Percentiles rank a stretch among this genome's conserved stretches.
phyloP scores from a whole-genome alignment of 2,113 vertebrate genomes.

The Microtus oregoni region DNA sequence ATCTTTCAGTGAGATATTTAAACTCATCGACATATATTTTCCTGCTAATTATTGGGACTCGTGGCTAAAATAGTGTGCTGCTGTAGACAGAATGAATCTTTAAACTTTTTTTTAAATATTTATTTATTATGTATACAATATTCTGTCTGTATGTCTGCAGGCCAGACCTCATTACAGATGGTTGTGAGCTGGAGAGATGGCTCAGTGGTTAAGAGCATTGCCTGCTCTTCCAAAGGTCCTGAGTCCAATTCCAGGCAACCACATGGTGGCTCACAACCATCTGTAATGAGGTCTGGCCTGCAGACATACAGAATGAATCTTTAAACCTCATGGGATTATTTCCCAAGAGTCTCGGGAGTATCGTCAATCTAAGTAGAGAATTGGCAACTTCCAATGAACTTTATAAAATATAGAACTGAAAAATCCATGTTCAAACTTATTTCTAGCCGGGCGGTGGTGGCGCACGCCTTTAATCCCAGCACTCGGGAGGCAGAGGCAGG shows the following conservation, averaged over 20 bases:
- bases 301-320: not conserved
- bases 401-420: not conserved
- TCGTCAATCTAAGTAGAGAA: not conserved
- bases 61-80: constrained; percentile 8
- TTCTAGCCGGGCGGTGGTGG: not conserved
- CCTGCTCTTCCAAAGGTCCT: too few species aligned
- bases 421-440: not conserved
- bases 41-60: constrained; percentile 55
- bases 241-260: too few species aligned
- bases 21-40: constrained; percentile 69
- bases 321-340: not conserved
- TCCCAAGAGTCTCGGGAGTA: not conserved
- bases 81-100: not conserved
- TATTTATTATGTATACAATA: too few species aligned
- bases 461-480: too few species aligned
- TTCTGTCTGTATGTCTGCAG: too few species aligned
- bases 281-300: too few species aligned
- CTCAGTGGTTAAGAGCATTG: too few species aligned
- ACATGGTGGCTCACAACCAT: too few species aligned
- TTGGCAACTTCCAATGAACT: not conserved
- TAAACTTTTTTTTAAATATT: too few species aligned
- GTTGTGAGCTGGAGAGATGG: too few species aligned
- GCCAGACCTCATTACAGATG: too few species aligned
- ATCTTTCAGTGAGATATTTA: constrained; percentile 66
- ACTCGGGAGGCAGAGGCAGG: too few species aligned